Evolutionary conservation across 2,113 vertebrate genomes (phyloP).

Genomic region (Steatornis caripensis): DNA sequence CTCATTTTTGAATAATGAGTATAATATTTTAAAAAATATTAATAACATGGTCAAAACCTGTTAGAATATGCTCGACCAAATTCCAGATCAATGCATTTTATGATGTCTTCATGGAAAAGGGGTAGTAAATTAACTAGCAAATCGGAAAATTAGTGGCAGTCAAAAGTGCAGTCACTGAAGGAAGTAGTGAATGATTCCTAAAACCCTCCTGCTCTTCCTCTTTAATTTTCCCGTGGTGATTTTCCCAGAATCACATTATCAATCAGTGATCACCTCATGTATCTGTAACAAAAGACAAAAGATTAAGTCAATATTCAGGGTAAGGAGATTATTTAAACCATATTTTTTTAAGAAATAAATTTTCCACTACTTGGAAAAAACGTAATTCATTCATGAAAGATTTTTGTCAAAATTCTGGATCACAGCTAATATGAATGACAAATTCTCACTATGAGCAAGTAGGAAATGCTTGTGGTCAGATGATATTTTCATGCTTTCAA

Average conservation of each 20-base stretch:
- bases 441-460: background rate
- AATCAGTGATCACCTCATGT: background rate
- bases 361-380: background rate
- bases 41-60: background rate
- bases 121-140: background rate
- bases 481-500: background rate
- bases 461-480: background rate
- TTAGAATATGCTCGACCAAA: background rate
- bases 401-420: background rate
- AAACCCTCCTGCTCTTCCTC: background rate
- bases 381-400: background rate
- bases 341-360: background rate
- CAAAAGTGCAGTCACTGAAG: background rate
- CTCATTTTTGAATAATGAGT: background rate
- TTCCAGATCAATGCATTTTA: background rate
- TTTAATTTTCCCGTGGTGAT: background rate
- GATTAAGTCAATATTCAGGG: background rate
- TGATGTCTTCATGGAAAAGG: background rate
- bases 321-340: background rate
- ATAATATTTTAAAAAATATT: background rate
- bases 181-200: background rate
- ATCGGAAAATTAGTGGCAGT: background rate
- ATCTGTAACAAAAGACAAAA: background rate
- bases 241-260: background rate
- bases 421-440: background rate